Evolutionary conservation across 2,888 invertebrate species (phyloP).

Genomic region (Pegoplata infirma): DNA sequence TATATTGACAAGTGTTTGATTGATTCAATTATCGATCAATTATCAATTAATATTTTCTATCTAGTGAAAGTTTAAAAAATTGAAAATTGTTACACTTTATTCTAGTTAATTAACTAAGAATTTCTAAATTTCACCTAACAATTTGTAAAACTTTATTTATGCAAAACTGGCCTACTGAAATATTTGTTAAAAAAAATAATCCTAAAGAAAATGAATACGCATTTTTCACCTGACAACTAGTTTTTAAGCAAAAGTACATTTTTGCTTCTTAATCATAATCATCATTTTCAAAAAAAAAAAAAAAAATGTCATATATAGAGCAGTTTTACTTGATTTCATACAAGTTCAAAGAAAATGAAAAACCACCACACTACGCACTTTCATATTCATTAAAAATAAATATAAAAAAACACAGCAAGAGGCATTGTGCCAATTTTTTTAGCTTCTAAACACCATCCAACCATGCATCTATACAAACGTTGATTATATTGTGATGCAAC

Average conservation of each 20-base stretch:
- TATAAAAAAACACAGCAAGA: background rate
- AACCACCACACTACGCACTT: background rate
- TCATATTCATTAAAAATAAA: background rate
- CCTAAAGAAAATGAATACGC: background rate
- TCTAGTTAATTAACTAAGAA: background rate
- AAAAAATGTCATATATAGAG: background rate
- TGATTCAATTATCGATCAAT: too few species aligned
- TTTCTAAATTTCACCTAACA: conserved; percentile 41
- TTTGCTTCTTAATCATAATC: background rate
- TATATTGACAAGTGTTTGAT: too few species aligned
- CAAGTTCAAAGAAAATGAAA: background rate
- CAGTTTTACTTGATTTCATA: background rate
- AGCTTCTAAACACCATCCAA: background rate
- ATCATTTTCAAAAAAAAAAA: too few species aligned
- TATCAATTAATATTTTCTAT: too few species aligned
- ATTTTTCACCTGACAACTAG: background rate
- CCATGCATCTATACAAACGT: too few species aligned
- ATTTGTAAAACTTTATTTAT: conserved; percentile 23
- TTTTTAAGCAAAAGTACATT: background rate
- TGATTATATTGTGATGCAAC: conserved; percentile 54
- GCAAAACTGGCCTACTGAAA: conserved; percentile 41
- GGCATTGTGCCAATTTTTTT: background rate
- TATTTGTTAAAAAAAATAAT: too few species aligned
- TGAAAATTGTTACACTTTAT: conserved; percentile 22
- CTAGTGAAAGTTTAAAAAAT: conserved; percentile 52